Conservation (phyloP, 2,888 invertebrate genomes). For the Sphecodes monilicornis region DNA sequence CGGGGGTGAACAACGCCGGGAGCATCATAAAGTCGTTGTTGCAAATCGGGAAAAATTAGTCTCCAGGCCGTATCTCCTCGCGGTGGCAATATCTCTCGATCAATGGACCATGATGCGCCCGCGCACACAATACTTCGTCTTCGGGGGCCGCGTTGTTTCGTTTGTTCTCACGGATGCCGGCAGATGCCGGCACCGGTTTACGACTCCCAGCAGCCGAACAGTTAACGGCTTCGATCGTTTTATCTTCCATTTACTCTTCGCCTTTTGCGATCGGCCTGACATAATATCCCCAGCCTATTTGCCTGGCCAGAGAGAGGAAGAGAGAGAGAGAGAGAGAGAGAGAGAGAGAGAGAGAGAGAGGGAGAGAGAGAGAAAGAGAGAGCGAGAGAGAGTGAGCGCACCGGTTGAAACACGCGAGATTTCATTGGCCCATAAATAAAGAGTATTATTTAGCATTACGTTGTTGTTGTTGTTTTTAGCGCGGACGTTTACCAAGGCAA, state of each 20-base stretch:
- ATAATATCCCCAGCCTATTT: slow-evolving; percentile 52
- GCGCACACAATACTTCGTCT: slow-evolving; percentile 73
- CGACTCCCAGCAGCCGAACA: slow-evolving; percentile 77
- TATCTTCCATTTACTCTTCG: slow-evolving; percentile 71
- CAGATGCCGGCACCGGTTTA: slow-evolving; percentile 82
- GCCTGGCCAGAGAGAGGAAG: neutral
- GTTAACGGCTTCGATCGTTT: slow-evolving; percentile 77
- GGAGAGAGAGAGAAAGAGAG: too few species aligned
- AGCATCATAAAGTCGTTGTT: neutral
- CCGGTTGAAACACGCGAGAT: slow-evolving; percentile 38
- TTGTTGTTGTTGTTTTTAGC: slow-evolving; percentile 44
- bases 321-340: too few species aligned
- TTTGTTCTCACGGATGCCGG: slow-evolving; percentile 73
- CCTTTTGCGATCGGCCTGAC: slow-evolving; percentile 49
- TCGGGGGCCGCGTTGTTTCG: slow-evolving; percentile 70
- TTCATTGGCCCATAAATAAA: slow-evolving; percentile 37
- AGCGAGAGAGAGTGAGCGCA: slow-evolving; percentile 15
- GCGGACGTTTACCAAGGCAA: slow-evolving; percentile 37
- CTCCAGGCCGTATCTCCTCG: slow-evolving; percentile 70
- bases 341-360: slow-evolving; percentile 17
- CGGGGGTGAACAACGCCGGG: neutral
- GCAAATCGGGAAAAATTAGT: slow-evolving; percentile 50
- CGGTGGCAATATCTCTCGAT: slow-evolving; percentile 78
- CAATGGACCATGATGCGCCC: slow-evolving; percentile 81
- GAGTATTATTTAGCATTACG: slow-evolving; percentile 46